Percentiles rank a stretch among this genome's conserved stretches.
Evolutionary conservation across 1,140 invertebrate genomes (phyloP).

Genomic region (Lanistes nyassanus): DNA sequence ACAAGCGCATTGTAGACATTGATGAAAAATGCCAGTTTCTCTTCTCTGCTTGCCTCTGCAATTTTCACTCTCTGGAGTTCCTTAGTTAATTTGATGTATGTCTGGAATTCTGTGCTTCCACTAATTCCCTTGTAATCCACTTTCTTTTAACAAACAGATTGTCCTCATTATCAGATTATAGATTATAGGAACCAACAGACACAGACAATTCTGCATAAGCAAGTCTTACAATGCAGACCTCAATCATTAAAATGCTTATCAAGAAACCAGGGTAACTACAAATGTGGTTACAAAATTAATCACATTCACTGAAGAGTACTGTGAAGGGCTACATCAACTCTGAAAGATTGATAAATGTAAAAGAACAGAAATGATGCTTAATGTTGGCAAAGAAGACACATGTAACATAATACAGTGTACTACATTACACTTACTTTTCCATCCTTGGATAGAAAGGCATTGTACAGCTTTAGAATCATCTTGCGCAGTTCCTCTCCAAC

Average conservation of each 20-base stretch:
- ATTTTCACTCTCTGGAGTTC: constrained; percentile 60
- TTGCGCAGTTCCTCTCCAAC: constrained; percentile 63
- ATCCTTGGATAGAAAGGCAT: constrained; percentile 59
- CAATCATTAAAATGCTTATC: background rate
- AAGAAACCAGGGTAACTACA: background rate
- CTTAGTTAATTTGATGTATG: constrained; percentile 47
- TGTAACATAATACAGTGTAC: too few species aligned
- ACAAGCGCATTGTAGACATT: constrained; percentile 69
- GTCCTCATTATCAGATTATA: background rate
- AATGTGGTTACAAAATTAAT: background rate
- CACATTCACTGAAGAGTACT: too few species aligned
- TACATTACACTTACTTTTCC: constrained; percentile 56
- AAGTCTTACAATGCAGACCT: background rate
- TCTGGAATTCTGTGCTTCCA: constrained; percentile 53
- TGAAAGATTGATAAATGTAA: background rate
- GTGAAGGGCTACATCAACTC: too few species aligned
- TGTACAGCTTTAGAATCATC: constrained; percentile 64
- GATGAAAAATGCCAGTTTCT: constrained; percentile 68
- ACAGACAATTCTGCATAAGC: background rate
- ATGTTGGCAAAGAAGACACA: background rate
- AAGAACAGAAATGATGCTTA: background rate
- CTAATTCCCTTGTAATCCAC: constrained; percentile 62
- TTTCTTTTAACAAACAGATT: constrained; percentile 43
- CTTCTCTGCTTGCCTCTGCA: constrained; percentile 51
- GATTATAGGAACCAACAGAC: background rate